Percentiles rank a stretch among this genome's conserved stretches.
These are phyloP conservation scores for Machaerirhynchus nigripectus DNA, from an alignment of 2,113 vertebrate genomes.

Conservation along the genomic window DNA sequence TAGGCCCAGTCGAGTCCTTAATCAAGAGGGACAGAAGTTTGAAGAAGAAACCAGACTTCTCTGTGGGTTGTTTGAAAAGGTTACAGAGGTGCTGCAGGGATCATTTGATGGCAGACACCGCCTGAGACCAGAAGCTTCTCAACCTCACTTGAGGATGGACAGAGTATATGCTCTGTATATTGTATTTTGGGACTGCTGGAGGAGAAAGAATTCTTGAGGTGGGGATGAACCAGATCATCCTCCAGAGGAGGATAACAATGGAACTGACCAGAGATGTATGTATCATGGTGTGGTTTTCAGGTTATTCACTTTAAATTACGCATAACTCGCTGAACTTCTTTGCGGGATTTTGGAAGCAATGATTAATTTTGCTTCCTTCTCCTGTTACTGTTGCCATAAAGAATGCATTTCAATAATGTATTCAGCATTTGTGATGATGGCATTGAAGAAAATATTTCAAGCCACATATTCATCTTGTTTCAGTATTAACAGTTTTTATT, in stretches of 20 bases:
- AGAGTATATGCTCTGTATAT: not conserved
- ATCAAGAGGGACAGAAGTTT: conserved; percentile 62
- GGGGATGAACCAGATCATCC: not conserved
- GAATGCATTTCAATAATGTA: conserved; percentile 12
- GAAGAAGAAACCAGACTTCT: conserved; percentile 45
- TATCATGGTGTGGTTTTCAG: conserved; percentile 9
- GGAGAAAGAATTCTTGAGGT: not conserved
- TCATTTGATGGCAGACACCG: conserved; percentile 6
- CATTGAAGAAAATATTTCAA: conserved; percentile 42
- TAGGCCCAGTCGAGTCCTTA: conserved; percentile 25
- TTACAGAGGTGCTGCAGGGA: conserved; percentile 32
- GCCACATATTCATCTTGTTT: conserved; percentile 1
- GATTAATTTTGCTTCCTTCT: conserved; percentile 42
- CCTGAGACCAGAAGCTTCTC: conserved; percentile 44
- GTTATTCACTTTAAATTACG: conserved; percentile 3
- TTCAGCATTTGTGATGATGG: not conserved
- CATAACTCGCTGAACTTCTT: not conserved
- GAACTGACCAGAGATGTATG: not conserved
- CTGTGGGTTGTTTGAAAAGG: conserved; percentile 54
- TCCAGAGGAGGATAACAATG: not conserved
- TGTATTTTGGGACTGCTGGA: conserved; percentile 38
- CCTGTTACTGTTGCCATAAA: not conserved
- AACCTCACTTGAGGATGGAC: conserved; percentile 6
- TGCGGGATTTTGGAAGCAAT: conserved; percentile 30
- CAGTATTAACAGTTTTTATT: conserved; percentile 29